These are phyloP conservation scores for Lethrus apterus DNA, from an alignment of 1,140 invertebrate genomes.

Conservation along the genomic window DNA sequence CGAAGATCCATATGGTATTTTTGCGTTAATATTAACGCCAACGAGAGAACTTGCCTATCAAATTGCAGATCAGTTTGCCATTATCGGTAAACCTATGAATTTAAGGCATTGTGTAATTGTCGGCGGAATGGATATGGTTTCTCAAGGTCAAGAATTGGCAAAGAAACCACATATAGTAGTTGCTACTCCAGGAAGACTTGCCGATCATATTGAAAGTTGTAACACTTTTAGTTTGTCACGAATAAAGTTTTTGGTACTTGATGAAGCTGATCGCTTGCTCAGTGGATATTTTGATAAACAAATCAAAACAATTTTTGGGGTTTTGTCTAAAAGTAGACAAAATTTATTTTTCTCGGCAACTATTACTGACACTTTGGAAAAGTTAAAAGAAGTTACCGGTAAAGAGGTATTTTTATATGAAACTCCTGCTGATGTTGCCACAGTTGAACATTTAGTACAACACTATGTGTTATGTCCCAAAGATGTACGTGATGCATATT, in stretches of 20 bases:
- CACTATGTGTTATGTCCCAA: constrained; percentile 82
- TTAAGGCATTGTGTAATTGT: constrained; percentile 78
- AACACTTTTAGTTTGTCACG: constrained; percentile 73
- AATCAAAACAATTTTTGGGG: constrained; percentile 73
- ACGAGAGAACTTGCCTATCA: constrained; percentile 92
- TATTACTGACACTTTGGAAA: constrained; percentile 77
- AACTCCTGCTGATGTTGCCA: constrained; percentile 61
- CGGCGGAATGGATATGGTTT: constrained; percentile 88
- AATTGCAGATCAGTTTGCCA: constrained; percentile 88
- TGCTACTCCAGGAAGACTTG: constrained; percentile 83
- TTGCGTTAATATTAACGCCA: constrained; percentile 90
- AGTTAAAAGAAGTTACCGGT: constrained; percentile 58
- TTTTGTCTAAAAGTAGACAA: constrained; percentile 63
- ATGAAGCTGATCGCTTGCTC: constrained; percentile 78
- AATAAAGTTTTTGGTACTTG: constrained; percentile 81
- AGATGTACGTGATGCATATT: constrained; percentile 87
- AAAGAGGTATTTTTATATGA: constrained; percentile 56
- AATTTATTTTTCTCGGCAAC: constrained; percentile 94
- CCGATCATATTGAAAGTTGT: constrained; percentile 81
- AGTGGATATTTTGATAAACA: constrained; percentile 70
- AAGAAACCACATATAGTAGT: constrained; percentile 90
- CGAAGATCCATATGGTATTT: constrained; percentile 90
- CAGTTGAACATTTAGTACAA: constrained; percentile 83
- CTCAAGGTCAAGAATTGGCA: constrained; percentile 78
- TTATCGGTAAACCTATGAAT: constrained; percentile 78